Base-by-base conservation (phyloP, 1,140 invertebrate species). In the Camponotus vicinus region DNA sequence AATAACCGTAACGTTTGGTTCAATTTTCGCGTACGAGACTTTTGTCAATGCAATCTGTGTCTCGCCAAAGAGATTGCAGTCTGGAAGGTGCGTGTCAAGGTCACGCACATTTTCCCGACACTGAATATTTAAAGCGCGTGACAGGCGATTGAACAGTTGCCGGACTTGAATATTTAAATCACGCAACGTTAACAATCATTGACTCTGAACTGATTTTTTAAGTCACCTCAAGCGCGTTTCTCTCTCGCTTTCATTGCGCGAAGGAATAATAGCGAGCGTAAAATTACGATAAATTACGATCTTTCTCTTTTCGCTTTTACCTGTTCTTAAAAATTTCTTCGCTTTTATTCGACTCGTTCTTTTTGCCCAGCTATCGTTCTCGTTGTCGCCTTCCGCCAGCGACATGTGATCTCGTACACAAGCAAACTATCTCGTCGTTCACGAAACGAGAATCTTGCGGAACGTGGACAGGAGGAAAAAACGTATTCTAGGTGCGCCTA, bases 41-140 rank as follows among this genome's bases (percentile, higher is more conserved):
- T 49, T 45, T 37, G 45, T 66, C 34, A 55, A 0, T 80, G 27
- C 27, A 52, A 55, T 27, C n/a, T 21, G 67, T 63, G 45, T 83
- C 45, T 64, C 40, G 40, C n/a, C 73, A 32, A 79, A 49, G 55
- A 69, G 88, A 89, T 77, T 61, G 61, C 85, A 32, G 32, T 83
- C 73, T 61, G 27, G n/a, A n/a, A 75, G 78, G 34, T 76, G 73
- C 89, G 84, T 91, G 90, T 92, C 93, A 93, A 93, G 93, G 92
- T 93, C 88, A 90, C 76, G 73, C 79, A 79, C 88, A 91, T 93
- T 94, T 94, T 75, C 91, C 92, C 91, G 85, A 79, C 85, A 86
- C 75, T 85, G 88, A 93, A 92, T 93, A 91, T 86, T 86, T 82
- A 59, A 89, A 42, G 11, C 32, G 34, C 52, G 40, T 9, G 18